Percentiles rank a stretch among this genome's conserved stretches.
Evolutionary conservation across 1,140 invertebrate genomes (phyloP).

Genomic region (Mesaphorura yosii): DNA sequence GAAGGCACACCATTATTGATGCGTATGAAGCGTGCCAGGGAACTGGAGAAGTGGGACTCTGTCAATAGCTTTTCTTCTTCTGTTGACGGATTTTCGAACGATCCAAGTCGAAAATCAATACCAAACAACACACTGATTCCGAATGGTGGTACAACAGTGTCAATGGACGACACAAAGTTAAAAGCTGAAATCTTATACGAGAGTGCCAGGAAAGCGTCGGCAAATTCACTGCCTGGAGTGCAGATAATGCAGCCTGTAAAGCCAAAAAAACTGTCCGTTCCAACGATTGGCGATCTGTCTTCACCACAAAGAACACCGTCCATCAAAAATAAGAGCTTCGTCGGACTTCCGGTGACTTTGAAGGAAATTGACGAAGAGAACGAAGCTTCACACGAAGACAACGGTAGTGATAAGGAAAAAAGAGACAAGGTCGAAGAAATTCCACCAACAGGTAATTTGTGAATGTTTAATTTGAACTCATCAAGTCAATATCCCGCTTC

Average conservation of each 20-base stretch:
- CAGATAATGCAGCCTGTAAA: neutral
- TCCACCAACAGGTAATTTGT: neutral
- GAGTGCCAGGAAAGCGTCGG: neutral
- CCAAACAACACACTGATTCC: neutral
- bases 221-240: neutral
- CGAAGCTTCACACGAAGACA: neutral
- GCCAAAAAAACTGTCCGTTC: neutral
- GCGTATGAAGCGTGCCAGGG: conserved; percentile 6
- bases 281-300: neutral
- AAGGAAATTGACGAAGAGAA: conserved; percentile 4
- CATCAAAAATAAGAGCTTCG: neutral
- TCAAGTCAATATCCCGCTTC: neutral
- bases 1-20: neutral
- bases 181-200: neutral
- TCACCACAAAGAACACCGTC: neutral
- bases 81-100: neutral
- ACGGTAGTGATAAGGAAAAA: neutral
- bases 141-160: neutral
- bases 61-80: neutral
- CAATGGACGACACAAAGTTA: neutral
- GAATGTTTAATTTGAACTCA: neutral
- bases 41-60: conserved; percentile 6
- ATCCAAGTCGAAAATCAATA: neutral
- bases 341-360: neutral
- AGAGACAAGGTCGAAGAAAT: neutral